Evolutionary conservation across 2,113 vertebrate genomes (phyloP).

Genomic region (Crypturellus undulatus): DNA sequence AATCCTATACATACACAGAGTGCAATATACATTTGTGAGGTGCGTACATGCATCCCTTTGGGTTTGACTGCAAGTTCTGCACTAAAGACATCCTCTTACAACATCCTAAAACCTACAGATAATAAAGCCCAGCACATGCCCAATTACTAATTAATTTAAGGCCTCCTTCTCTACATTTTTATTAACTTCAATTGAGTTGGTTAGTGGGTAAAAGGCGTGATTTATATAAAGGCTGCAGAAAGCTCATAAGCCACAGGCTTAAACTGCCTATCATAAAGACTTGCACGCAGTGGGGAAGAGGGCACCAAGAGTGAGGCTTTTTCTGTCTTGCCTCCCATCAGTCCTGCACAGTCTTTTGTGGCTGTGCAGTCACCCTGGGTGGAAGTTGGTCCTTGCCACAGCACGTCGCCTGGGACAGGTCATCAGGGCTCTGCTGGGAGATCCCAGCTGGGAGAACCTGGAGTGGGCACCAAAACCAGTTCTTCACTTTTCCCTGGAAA

Average conservation of each 20-base stretch:
- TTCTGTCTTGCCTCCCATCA: not conserved
- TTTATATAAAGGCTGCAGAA: not conserved
- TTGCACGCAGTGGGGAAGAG: not conserved
- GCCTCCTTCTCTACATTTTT: conserved; percentile 29
- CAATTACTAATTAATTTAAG: conserved; percentile 13
- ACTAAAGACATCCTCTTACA: not conserved
- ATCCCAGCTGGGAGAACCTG: not conserved
- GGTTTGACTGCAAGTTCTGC: not conserved
- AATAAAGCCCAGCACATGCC: not conserved
- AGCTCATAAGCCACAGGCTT: not conserved
- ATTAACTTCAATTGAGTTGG: conserved; percentile 40
- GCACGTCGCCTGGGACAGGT: not conserved
- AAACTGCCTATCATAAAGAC: not conserved
- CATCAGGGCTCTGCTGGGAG: not conserved
- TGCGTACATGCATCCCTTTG: not conserved
- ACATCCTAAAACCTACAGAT: not conserved
- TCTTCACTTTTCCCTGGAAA: not conserved
- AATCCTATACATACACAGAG: not conserved
- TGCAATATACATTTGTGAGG: not conserved
- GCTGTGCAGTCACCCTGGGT: not conserved
- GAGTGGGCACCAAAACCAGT: not conserved
- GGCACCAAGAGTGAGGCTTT: not conserved
- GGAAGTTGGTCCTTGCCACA: not conserved
- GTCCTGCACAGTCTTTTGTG: not conserved
- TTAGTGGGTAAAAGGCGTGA: not conserved